Conservation (phyloP, 2,113 vertebrate species). For the Rhizomys pruinosus region DNA sequence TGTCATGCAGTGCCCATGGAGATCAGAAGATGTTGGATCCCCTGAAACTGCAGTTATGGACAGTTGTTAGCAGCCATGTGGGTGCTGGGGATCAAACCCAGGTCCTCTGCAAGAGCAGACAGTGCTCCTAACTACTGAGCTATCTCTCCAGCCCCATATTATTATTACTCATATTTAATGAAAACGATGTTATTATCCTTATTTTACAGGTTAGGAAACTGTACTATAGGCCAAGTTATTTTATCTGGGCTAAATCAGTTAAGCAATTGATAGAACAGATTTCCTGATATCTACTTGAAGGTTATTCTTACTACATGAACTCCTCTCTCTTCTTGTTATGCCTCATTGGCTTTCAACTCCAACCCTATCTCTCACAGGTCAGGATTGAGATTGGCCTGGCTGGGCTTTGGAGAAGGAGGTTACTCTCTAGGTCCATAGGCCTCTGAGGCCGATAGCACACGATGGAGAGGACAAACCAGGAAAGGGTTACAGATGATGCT, state of each 20-base stretch:
- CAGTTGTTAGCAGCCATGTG: too few species aligned
- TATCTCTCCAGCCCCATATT: too few species aligned
- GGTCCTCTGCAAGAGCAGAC: too few species aligned
- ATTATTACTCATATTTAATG: constrained; percentile 13
- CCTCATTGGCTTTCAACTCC: neutral
- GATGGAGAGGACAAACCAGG: neutral
- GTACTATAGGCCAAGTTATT: neutral
- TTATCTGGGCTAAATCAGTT: neutral
- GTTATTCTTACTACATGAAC: neutral
- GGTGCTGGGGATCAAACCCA: too few species aligned
- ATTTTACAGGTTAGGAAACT: constrained; percentile 21
- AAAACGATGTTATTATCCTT: neutral
- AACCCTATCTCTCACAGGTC: neutral
- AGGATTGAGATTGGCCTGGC: neutral
- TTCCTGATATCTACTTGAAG: neutral
- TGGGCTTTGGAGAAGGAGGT: neutral
- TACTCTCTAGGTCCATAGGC: neutral
- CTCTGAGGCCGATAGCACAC: neutral
- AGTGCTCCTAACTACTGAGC: too few species aligned
- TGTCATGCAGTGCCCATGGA: too few species aligned
- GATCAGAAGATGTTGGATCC: too few species aligned
- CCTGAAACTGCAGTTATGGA: too few species aligned
- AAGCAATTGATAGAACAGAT: neutral
- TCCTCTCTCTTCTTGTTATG: neutral
- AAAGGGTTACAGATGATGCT: neutral